These are phyloP conservation scores for Callopanchax toddi DNA, from an alignment of 2,113 vertebrate species.

Conservation along the genomic window DNA sequence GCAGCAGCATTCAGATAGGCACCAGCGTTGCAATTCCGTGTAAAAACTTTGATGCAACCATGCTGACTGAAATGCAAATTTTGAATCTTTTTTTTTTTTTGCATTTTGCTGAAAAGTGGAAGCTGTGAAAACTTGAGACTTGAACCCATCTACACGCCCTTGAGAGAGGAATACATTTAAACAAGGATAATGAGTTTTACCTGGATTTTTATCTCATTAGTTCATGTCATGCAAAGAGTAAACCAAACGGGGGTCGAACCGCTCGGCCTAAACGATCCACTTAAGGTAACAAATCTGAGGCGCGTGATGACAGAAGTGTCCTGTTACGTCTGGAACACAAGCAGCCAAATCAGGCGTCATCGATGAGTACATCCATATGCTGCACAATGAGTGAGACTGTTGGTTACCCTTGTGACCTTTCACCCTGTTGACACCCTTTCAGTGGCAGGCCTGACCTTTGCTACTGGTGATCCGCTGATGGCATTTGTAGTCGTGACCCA, in stretches of 20 bases:
- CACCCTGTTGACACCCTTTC: conserved; percentile 51
- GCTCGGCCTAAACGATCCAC: conserved; percentile 28
- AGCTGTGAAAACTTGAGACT: conserved; percentile 13
- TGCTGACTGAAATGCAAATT: conserved; percentile 16
- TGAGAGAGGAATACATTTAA: conserved; percentile 41
- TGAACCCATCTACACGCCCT: conserved; percentile 17
- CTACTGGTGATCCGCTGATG: conserved; percentile 53
- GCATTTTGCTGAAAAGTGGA: conserved; percentile 17
- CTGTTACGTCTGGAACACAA: conserved; percentile 33
- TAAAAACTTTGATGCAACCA: conserved; percentile 5
- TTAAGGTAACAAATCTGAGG: conserved; percentile 12
- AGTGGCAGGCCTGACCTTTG: conserved; percentile 61
- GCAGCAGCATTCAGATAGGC: neutral
- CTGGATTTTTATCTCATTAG: conserved; percentile 50
- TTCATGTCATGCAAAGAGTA: conserved; percentile 9
- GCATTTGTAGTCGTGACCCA: conserved; percentile 68
- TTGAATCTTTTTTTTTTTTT: neutral
- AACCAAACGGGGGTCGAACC: conserved; percentile 23
- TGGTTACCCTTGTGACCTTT: conserved; percentile 58
- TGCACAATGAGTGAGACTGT: conserved; percentile 26
- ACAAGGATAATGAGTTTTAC: conserved; percentile 49
- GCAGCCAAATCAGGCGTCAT: conserved; percentile 7
- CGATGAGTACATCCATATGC: conserved; percentile 58
- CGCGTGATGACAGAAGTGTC: conserved; percentile 49
- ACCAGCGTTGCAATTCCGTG: conserved; percentile 16